Percentiles rank a stretch among this genome's conserved stretches.
These are phyloP conservation scores for Tetraodon nigroviridis DNA, from an alignment of 2,113 vertebrate species.

Conservation along the genomic window DNA sequence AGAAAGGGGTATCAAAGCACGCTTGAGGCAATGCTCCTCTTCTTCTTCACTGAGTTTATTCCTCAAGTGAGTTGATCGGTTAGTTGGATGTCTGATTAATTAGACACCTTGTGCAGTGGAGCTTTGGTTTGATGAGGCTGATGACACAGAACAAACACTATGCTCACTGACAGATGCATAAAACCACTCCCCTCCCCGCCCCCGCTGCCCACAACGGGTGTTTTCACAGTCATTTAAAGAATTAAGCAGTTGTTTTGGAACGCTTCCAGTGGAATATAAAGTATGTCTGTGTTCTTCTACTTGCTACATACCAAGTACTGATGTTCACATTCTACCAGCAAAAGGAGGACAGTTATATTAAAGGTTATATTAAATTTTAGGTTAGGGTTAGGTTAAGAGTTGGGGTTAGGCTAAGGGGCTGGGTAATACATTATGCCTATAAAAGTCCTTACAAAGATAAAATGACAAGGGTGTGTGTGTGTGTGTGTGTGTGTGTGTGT, in stretches of 20 bases:
- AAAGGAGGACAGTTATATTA: too few relatives aligned
- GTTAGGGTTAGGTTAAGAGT: too few relatives aligned
- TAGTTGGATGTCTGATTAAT: constrained; percentile 64
- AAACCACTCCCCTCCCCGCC: background rate
- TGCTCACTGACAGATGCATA: constrained; percentile 20
- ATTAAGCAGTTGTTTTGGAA: constrained; percentile 32
- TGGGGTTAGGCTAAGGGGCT: too few relatives aligned
- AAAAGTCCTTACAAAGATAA: too few relatives aligned
- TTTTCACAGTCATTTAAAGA: constrained; percentile 23
- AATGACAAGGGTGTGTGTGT: background rate
- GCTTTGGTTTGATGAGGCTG: constrained; percentile 35
- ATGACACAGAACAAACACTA: constrained; percentile 49
- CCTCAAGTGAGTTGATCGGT: constrained; percentile 41
- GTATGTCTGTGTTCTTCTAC: background rate
- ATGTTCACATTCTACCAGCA: too few relatives aligned
- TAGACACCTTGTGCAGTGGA: constrained; percentile 26
- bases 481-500: background rate
- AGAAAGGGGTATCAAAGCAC: background rate
- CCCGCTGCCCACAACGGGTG: background rate
- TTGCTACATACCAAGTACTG: too few relatives aligned
- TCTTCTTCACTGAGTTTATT: constrained; percentile 41
- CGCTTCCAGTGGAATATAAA: constrained; percentile 3
- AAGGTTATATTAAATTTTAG: too few relatives aligned
- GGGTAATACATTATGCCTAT: too few relatives aligned
- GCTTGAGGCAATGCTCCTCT: background rate